A percentile compares a stretch with the other conserved stretches of the same genome.
These are phyloP conservation scores for Mizuhopecten yessoensis DNA, from an alignment of 1,140 invertebrate genomes.

Conservation along the genomic window DNA sequence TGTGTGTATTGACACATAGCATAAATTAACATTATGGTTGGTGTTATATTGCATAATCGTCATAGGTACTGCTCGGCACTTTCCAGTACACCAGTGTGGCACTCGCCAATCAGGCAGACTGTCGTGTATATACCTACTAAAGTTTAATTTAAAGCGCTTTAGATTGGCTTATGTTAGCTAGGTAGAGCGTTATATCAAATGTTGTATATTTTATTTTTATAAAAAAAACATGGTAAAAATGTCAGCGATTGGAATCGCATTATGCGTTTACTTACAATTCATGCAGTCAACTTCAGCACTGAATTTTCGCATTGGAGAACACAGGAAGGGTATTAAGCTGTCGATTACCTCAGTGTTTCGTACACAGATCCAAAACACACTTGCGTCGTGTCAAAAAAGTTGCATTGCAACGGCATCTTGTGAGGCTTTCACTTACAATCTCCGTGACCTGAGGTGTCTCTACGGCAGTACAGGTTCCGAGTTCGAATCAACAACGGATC, in stretches of 20 bases:
- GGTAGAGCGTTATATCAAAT: too few species aligned
- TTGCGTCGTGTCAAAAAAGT: neutral
- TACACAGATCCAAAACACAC: neutral
- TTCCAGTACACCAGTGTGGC: too few species aligned
- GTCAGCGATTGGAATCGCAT: neutral
- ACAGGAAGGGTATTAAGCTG: neutral
- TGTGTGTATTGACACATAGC: too few species aligned
- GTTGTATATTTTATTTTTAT: too few species aligned
- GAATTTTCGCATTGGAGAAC: neutral
- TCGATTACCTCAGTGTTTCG: neutral
- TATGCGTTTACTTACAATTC: neutral
- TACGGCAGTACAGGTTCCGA: neutral
- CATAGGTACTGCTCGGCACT: too few species aligned
- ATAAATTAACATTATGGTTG: too few species aligned
- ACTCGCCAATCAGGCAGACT: too few species aligned
- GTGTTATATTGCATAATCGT: too few species aligned
- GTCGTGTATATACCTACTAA: too few species aligned
- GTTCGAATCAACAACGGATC: neutral
- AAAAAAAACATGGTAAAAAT: too few species aligned
- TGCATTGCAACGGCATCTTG: neutral
- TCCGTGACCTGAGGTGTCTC: neutral
- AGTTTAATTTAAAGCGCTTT: too few species aligned
- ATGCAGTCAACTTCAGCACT: neutral
- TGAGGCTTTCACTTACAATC: conserved; percentile 1
- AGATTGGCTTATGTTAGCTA: too few species aligned